These are phyloP conservation scores for Dysidea cf. avara DNA, from an alignment of 37 sponge, comb jelly and placozoan genomes.

Conservation along the genomic window DNA sequence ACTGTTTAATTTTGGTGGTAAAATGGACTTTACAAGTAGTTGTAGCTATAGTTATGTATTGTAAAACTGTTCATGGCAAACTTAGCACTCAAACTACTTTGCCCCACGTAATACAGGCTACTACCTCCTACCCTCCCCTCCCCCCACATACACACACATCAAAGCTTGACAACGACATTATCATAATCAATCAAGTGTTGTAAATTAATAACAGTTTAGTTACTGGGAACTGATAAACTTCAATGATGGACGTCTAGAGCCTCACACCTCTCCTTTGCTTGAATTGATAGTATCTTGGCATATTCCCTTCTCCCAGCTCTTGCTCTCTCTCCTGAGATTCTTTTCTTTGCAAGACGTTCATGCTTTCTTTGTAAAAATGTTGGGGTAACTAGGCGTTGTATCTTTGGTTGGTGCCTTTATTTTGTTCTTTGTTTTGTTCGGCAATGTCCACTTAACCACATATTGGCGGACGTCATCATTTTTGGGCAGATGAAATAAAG, in stretches of 20 bases:
- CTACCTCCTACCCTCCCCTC: no score
- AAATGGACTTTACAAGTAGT: no score
- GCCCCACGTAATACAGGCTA: no score
- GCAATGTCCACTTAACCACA: constrained; percentile 88
- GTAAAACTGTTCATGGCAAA: no score
- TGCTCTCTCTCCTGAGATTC: constrained; percentile 74
- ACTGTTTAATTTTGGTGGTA: no score
- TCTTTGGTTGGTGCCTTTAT: constrained; percentile 98
- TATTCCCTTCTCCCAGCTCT: constrained; percentile 82
- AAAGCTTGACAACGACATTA: no score
- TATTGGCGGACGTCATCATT: constrained; percentile 98
- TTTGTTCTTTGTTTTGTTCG: constrained; percentile 88
- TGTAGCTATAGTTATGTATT: no score
- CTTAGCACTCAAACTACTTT: no score
- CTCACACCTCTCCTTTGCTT: constrained; percentile 78
- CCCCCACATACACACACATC: no score
- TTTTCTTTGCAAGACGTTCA: constrained; percentile 69
- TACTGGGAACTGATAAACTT: constrained; percentile 31
- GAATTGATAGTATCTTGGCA: constrained; percentile 83
- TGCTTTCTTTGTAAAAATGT: constrained; percentile 89
- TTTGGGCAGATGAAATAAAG: constrained; percentile 92
- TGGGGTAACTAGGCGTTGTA: constrained; percentile 97
- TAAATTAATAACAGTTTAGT: no score
- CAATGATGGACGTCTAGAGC: constrained; percentile 54
- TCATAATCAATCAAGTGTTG: no score